These are phyloP conservation scores for Drosophila burlai DNA, from an alignment of 1,140 invertebrate species.

Conservation along the genomic window DNA sequence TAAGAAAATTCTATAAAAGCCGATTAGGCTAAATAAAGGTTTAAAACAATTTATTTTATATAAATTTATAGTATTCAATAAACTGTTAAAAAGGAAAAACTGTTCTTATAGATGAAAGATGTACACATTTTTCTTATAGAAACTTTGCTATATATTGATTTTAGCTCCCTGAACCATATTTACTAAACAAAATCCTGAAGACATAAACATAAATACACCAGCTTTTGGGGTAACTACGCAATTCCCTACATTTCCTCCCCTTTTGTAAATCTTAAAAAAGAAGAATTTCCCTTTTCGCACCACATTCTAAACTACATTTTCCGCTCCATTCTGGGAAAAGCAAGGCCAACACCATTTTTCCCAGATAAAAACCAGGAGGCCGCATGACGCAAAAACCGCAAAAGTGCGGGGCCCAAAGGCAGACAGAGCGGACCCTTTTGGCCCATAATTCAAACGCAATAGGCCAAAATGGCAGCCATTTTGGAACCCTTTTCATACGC, in stretches of 20 bases:
- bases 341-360: conserved; percentile 36
- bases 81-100: not conserved
- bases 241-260: not conserved
- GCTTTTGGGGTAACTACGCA: not conserved
- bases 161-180: not conserved
- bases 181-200: not conserved
- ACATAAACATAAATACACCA: not conserved
- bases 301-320: conserved; percentile 63
- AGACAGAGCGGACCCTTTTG: conserved; percentile 43
- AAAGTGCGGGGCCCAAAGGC: not conserved
- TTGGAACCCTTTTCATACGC: conserved; percentile 74
- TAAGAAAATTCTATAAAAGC: not conserved
- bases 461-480: conserved; percentile 43
- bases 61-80: not conserved
- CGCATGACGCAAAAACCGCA: conserved; percentile 22
- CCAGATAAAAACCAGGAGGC: conserved; percentile 27
- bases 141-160: not conserved
- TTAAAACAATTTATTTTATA: not conserved
- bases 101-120: too few species aligned
- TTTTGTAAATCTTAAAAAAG: conserved; percentile 62
- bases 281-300: conserved; percentile 68
- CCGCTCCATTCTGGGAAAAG: conserved; percentile 4
- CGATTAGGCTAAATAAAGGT: not conserved
- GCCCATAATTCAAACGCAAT: conserved; percentile 72
- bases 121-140: not conserved